Conservation (phyloP, 2,797 vertebrate species). For the Delichon dasypus region DNA sequence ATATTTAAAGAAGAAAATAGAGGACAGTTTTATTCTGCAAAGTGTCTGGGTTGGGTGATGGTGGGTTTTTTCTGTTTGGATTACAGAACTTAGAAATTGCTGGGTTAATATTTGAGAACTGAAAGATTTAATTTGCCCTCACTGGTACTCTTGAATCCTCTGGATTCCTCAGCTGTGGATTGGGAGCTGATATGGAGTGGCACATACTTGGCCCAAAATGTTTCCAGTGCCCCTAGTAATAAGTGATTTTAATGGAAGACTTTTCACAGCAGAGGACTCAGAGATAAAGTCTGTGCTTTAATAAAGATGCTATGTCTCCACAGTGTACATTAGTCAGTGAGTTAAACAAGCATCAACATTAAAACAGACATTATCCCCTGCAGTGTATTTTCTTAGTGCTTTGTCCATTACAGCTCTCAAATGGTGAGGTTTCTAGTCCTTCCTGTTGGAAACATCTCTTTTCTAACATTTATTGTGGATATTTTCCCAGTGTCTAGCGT, state of each 20-base stretch:
- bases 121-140: background rate
- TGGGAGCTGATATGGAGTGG: background rate
- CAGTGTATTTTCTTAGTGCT: slow-evolving; percentile 59
- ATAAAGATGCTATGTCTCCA: slow-evolving; percentile 27
- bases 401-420: slow-evolving; percentile 40
- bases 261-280: background rate
- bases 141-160: background rate
- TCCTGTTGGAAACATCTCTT: background rate
- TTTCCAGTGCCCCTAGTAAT: background rate
- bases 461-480: background rate
- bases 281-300: background rate
- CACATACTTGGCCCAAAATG: background rate
- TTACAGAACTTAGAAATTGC: background rate
- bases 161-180: background rate
- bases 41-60: background rate
- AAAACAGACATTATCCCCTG: slow-evolving; percentile 55
- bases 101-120: background rate
- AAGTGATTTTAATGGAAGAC: background rate
- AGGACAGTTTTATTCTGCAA: background rate
- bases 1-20: background rate
- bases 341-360: slow-evolving; percentile 62
- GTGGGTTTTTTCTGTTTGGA: background rate
- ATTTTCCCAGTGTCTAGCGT: background rate
- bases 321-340: slow-evolving; percentile 46
- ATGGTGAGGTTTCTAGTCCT: slow-evolving; percentile 20